Percentiles rank a stretch among this genome's conserved stretches.
Evolutionary conservation across 2,797 vertebrate species (phyloP).

Genomic region (Stomatorhinus walkeri): DNA sequence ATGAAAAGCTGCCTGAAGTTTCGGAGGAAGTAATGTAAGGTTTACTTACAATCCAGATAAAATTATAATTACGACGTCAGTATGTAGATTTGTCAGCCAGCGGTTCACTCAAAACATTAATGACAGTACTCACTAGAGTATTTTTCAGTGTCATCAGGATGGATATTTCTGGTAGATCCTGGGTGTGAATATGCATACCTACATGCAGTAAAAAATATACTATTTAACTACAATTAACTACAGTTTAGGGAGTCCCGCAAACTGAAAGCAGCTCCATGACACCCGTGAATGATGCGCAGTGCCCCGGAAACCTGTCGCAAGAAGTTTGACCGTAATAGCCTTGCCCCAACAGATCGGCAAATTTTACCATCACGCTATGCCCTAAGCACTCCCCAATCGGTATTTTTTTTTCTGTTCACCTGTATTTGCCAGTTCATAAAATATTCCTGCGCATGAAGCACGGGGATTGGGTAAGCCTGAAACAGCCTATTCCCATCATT

Average conservation of each 20-base stretch:
- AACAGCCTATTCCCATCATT: background rate
- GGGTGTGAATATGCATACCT: background rate
- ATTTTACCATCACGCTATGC: background rate
- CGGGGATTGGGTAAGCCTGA: background rate
- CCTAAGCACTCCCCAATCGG: background rate
- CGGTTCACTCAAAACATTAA: background rate
- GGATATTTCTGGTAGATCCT: background rate
- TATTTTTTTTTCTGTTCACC: background rate
- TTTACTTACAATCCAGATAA: background rate
- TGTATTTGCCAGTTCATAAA: background rate
- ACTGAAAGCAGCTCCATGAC: background rate
- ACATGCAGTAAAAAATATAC: background rate
- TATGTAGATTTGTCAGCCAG: background rate
- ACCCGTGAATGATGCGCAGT: background rate
- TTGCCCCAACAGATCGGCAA: background rate
- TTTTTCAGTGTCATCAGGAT: background rate
- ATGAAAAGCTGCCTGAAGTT: background rate
- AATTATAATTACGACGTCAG: background rate
- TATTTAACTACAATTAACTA: background rate
- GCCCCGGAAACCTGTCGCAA: background rate
- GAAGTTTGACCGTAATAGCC: background rate
- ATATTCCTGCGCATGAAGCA: background rate
- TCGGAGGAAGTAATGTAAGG: background rate
- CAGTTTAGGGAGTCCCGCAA: background rate
- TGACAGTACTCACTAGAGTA: background rate